Conservation (phyloP, 2,888 invertebrate genomes). For the Neuroscelio doddi region DNA sequence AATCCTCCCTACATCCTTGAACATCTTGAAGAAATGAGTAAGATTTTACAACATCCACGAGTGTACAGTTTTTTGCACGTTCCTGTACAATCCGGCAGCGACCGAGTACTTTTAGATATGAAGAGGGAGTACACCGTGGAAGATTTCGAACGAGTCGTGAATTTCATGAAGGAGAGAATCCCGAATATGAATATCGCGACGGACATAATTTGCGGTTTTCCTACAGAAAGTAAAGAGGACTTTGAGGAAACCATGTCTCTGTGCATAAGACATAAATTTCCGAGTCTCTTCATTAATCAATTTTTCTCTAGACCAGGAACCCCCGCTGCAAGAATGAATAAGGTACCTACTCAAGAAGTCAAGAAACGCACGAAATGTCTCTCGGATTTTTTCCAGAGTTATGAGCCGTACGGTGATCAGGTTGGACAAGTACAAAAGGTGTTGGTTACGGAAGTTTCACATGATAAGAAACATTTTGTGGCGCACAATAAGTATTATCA, state of each 20-base stretch:
- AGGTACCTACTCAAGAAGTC: conserved; percentile 89
- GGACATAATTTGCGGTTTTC: conserved; percentile 98
- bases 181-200: conserved; percentile 95
- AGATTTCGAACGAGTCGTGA: conserved; percentile 92
- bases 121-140: conserved; percentile 92
- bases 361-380: conserved; percentile 91
- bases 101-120: conserved; percentile 95
- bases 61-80: conserved; percentile 98
- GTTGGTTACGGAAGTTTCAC: conserved; percentile 93
- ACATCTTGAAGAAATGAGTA: conserved; percentile 91
- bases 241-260: conserved; percentile 90
- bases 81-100: conserved; percentile 98
- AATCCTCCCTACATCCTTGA: conserved; percentile 99
- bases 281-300: conserved; percentile 97
- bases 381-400: conserved; percentile 91
- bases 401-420: conserved; percentile 85
- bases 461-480: conserved; percentile 91
- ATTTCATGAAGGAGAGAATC: conserved; percentile 86
- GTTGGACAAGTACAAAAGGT: conserved; percentile 82
- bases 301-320: conserved; percentile 97
- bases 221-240: conserved; percentile 92
- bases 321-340: conserved; percentile 91
- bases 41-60: conserved; percentile 88
- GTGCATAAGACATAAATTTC: conserved; percentile 90
- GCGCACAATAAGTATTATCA: conserved; percentile 97